Evolutionary conservation across 2,888 invertebrate species (phyloP), one percentile per base, ranked within the genome.

Genomic region (Agrochola lychnidis): DNA sequence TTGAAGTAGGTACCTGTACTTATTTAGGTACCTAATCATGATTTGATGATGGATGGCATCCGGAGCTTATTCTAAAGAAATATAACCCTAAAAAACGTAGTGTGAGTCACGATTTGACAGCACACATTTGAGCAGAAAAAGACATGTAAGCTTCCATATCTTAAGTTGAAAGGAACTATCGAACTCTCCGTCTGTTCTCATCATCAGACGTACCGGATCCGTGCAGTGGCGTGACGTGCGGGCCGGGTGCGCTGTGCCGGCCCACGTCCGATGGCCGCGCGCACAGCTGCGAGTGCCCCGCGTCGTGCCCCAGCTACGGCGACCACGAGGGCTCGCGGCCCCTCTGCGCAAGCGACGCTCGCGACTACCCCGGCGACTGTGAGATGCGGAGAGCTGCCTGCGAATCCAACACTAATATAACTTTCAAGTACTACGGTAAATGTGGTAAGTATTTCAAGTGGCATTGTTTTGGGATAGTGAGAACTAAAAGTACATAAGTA

Each of bases 281-380:
- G 71, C 97, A 98, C 89, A 97, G 97, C 91, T 99, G 99, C 95
- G 97, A 98, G 92, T 99, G 99, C 91, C 98, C 98, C 63, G 97
- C 97, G 76, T 97, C 97, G 81, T 99, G 99, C 92, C 98, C 98
- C 74, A 98, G 97, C 93, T 98, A 98, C 95, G 98, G 98, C 9
- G 98, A 99, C 95, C 98, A 98, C 95, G 97, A 98, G 85, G 98
- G 98, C 78, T 98, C 98, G 56, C 96, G 97, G 73, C 98, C 98
- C 1, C 97, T 99, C 67, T 99, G 99, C 94, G 98, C 98, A 93
- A 97, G 98, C 91, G 98, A 99, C 95, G 98, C 98, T 14, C 96
- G 97, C 82, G 98, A 99, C 92, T 99, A 99, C 94, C 97, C 97
- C 77, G 98, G 98, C 91, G 98, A 98, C 88, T 99, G 99, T 96